phyloP scores from a whole-genome alignment of 1,140 invertebrate genomes.

The Pararge aegeria region DNA sequence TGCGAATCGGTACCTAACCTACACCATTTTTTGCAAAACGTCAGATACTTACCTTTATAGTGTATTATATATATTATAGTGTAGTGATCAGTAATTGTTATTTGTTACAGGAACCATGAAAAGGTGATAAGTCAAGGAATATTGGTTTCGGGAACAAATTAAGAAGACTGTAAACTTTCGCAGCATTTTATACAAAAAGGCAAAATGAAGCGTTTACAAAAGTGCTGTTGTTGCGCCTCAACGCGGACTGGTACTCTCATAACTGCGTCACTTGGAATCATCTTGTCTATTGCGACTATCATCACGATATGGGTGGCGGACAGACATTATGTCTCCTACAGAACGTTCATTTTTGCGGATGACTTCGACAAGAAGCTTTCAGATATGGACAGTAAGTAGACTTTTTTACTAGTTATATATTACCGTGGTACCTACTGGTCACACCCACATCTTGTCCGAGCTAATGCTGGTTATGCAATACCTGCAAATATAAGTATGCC shows the following conservation, averaged over 20 bases:
- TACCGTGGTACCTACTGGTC: no score
- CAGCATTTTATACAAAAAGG: slow-evolving; percentile 10
- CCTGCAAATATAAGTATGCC: no score
- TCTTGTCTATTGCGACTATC: slow-evolving; percentile 79
- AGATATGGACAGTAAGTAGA: slow-evolving; percentile 80
- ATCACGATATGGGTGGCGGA: slow-evolving; percentile 60
- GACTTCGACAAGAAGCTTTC: slow-evolving; percentile 69
- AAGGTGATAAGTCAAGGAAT: slow-evolving; percentile 28
- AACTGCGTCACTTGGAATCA: slow-evolving; percentile 85
- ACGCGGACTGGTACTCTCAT: slow-evolving; percentile 86
- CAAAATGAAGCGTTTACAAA: slow-evolving; percentile 56
- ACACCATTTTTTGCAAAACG: no score
- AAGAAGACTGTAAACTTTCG: slow-evolving; percentile 2
- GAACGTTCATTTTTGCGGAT: slow-evolving; percentile 85
- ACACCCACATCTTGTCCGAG: no score
- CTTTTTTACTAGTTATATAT: not conserved
- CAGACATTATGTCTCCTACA: slow-evolving; percentile 78
- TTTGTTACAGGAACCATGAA: slow-evolving; percentile 53
- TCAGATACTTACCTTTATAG: no score
- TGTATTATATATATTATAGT: no score
- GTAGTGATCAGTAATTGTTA: not conserved
- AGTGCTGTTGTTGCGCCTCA: slow-evolving; percentile 85
- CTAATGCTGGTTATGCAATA: no score
- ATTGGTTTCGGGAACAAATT: not conserved
- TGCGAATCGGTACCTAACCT: no score